Evolutionary conservation across 2,113 vertebrate species (phyloP).

Genomic region (Rhea pennata): DNA sequence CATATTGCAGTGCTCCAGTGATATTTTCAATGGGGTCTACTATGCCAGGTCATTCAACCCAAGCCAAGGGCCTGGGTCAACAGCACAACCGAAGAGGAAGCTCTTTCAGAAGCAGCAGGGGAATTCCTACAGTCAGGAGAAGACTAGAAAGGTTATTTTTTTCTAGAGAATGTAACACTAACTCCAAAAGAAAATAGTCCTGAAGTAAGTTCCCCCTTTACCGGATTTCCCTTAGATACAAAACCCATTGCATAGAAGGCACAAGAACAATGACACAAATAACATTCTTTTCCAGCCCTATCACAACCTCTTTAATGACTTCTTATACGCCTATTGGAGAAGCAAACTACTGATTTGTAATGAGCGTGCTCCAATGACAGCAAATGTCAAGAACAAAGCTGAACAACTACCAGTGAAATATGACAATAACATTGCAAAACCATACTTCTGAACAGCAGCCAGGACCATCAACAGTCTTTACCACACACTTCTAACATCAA

Average conservation of each 20-base stretch:
- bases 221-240: background rate
- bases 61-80: background rate
- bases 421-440: background rate
- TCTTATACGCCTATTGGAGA: background rate
- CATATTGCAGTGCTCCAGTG: fast-evolving
- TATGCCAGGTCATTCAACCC: background rate
- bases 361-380: background rate
- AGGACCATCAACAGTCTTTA: background rate
- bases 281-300: background rate
- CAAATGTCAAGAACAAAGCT: background rate
- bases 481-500: background rate
- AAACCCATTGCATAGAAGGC: background rate
- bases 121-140: background rate
- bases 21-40: background rate
- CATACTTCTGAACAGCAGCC: background rate
- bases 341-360: background rate
- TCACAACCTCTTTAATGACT: background rate
- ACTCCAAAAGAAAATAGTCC: background rate
- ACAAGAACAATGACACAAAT: background rate
- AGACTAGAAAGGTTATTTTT: background rate
- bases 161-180: background rate
- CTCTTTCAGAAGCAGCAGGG: background rate
- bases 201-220: background rate
- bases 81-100: background rate
- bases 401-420: background rate